Percentiles rank a stretch among this genome's conserved stretches.
Conservation (phyloP, 2,797 vertebrate species). For the Poecilia picta region DNA sequence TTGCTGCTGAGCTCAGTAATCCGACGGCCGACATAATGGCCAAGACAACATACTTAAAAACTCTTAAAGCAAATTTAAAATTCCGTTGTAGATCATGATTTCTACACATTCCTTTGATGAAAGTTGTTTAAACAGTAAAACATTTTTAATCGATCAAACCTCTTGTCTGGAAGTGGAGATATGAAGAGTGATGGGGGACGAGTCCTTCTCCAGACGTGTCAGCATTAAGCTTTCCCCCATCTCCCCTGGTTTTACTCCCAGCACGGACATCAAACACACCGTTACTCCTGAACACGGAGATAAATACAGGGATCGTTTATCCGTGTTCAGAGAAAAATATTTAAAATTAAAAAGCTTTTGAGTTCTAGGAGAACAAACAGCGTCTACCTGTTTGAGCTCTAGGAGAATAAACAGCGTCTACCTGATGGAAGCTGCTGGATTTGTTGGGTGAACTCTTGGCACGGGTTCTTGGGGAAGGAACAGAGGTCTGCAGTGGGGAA, state of each 20-base stretch:
- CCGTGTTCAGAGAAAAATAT: background rate
- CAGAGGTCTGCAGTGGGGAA: slow-evolving; percentile 75
- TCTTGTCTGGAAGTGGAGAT: slow-evolving; percentile 79
- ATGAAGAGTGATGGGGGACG: slow-evolving; percentile 81
- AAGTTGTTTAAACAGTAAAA: background rate
- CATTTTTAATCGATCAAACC: slow-evolving; percentile 64
- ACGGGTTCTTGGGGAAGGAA: slow-evolving; percentile 75
- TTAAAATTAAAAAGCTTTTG: background rate
- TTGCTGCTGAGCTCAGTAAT: background rate
- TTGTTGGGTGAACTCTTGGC: slow-evolving; percentile 73
- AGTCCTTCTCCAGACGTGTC: slow-evolving; percentile 83
- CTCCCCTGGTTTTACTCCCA: slow-evolving; percentile 76
- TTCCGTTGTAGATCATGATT: background rate
- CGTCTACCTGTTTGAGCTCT: slow-evolving; percentile 48
- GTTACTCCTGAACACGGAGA: slow-evolving; percentile 79
- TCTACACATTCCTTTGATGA: background rate
- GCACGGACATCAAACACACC: slow-evolving; percentile 86
- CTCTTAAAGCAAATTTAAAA: background rate
- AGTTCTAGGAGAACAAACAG: background rate
- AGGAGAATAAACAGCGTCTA: slow-evolving; percentile 18
- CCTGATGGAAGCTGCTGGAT: slow-evolving; percentile 67
- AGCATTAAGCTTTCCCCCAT: slow-evolving; percentile 84
- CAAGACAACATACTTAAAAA: background rate
- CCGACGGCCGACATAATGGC: background rate
- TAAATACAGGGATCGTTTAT: background rate